These are phyloP conservation scores for Cataglyphis rosenhaueri DNA, from an alignment of 2,888 invertebrate genomes.

Conservation along the genomic window DNA sequence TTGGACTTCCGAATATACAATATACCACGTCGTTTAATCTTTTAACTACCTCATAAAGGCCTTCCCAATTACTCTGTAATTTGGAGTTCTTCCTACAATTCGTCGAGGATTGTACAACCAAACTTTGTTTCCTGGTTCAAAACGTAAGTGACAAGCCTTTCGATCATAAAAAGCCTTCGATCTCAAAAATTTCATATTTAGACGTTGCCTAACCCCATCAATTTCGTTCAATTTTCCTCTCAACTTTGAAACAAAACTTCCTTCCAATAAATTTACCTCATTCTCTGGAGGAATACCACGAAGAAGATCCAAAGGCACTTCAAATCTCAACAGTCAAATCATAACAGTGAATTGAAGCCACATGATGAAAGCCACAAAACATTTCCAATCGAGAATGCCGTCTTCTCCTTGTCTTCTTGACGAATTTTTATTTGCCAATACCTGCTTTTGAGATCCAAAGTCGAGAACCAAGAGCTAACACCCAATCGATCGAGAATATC, in stretches of 20 bases:
- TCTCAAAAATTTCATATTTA: not conserved
- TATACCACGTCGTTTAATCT: too few relatives aligned
- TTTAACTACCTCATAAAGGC: too few relatives aligned
- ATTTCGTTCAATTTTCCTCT: not conserved
- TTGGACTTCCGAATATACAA: not conserved
- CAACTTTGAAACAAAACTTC: slow-evolving; percentile 18
- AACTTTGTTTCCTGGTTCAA: not conserved
- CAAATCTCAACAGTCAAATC: too few relatives aligned
- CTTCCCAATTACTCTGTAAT: not conserved
- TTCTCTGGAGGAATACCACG: not conserved
- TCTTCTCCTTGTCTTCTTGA: not conserved
- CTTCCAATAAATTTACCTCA: not conserved
- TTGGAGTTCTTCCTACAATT: not conserved
- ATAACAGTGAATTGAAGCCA: too few relatives aligned
- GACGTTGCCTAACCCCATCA: not conserved
- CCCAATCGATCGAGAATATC: not conserved
- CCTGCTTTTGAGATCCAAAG: not conserved
- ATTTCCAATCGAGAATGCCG: too few relatives aligned
- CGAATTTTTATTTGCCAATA: not conserved
- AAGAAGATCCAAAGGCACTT: too few relatives aligned
- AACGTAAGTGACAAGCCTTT: not conserved
- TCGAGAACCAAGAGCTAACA: not conserved
- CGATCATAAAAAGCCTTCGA: not conserved
- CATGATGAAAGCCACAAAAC: too few relatives aligned
- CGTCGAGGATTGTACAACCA: not conserved